Evolutionary conservation across 1,140 invertebrate genomes (phyloP).

Genomic region (Musca domestica): DNA sequence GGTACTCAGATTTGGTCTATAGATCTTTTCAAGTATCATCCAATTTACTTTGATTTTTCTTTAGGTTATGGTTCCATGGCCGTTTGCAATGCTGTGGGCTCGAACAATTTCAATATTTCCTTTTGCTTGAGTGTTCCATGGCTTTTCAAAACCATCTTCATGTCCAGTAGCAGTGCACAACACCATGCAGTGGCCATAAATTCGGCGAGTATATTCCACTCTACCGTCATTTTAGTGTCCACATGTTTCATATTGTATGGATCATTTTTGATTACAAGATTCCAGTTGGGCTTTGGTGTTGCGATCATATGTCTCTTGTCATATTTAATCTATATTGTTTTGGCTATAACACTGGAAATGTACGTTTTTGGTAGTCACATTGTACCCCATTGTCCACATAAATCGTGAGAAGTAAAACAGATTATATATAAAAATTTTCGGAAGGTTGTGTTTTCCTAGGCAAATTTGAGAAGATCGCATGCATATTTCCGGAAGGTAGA

Average conservation of each 20-base stretch:
- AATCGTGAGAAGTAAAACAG: background rate
- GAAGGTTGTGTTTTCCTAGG: too few species aligned
- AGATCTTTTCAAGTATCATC: background rate
- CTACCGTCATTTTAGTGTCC: slow-evolving; percentile 69
- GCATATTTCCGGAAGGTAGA: too few species aligned
- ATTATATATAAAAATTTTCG: background rate
- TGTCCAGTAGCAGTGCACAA: slow-evolving; percentile 61
- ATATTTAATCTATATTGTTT: slow-evolving; percentile 69
- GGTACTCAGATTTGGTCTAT: slow-evolving; percentile 47
- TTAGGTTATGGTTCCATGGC: slow-evolving; percentile 24
- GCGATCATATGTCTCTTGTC: slow-evolving; percentile 71
- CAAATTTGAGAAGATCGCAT: background rate
- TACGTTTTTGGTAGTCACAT: slow-evolving; percentile 59
- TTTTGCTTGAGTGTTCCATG: slow-evolving; percentile 23
- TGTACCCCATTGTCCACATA: slow-evolving; percentile 7
- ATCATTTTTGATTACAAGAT: slow-evolving; percentile 48
- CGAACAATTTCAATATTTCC: slow-evolving; percentile 14
- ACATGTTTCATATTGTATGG: slow-evolving; percentile 68
- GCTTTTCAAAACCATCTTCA: slow-evolving; percentile 61
- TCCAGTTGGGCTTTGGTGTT: slow-evolving; percentile 66
- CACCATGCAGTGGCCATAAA: slow-evolving; percentile 61
- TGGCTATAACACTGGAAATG: slow-evolving; percentile 76
- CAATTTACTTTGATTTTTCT: background rate
- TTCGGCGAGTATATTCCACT: slow-evolving; percentile 72
- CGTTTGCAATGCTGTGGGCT: slow-evolving; percentile 22